Conservation (phyloP, 2,113 vertebrate species). For the Tachycineta bicolor region DNA sequence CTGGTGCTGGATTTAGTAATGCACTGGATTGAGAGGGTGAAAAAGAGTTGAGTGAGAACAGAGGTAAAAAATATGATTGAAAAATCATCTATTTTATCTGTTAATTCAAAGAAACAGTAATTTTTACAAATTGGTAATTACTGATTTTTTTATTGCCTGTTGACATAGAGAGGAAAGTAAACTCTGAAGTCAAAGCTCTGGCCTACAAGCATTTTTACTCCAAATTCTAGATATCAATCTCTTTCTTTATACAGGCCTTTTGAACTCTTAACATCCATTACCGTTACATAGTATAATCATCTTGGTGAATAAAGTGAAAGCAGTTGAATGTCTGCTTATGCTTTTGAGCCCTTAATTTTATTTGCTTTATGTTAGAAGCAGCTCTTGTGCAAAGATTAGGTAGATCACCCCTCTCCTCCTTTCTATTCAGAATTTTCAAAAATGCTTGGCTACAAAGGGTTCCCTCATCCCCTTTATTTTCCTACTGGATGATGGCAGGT, state of each 20-base stretch:
- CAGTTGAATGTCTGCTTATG: neutral
- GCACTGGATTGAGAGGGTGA: neutral
- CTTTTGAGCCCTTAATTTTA: neutral
- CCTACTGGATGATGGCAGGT: neutral
- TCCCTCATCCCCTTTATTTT: neutral
- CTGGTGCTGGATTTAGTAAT: neutral
- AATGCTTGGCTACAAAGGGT: neutral
- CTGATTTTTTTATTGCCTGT: neutral
- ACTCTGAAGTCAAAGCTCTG: neutral
- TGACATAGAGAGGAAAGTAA: neutral
- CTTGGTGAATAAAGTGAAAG: neutral
- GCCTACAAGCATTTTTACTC: neutral
- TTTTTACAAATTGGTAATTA: neutral
- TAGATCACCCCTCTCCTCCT: neutral
- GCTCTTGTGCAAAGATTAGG: neutral
- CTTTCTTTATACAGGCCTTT: neutral
- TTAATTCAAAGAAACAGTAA: neutral
- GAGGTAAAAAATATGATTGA: neutral
- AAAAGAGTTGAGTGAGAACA: neutral
- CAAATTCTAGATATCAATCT: neutral
- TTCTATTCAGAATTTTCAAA: neutral
- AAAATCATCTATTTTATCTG: neutral
- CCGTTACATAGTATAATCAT: neutral
- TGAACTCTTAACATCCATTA: neutral
- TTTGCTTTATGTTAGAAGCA: neutral